Evolutionary conservation across 2,888 invertebrate species (phyloP), one percentile per base, ranked within the genome.

Genomic region (Octodonta nipae): DNA sequence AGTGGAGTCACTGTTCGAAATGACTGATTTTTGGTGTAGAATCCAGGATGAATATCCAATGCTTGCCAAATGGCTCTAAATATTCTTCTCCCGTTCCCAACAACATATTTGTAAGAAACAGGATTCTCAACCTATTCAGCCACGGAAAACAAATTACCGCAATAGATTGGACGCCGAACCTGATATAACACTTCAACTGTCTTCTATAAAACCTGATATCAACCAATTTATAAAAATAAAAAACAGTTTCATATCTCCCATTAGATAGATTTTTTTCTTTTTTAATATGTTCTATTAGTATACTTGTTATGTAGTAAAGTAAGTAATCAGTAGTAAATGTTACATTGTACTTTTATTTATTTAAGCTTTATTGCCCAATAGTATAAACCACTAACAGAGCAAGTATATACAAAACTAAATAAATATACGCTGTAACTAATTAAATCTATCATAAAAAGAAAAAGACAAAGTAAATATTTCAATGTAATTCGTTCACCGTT

Each of bases 61-160:
- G 7, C 30, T 26, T 36, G 29, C 16, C 33, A 29, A 6, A 26
- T 16, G 26, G 35, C 35, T 26, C 5, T 31, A 27, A 31, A 31
- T 35, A 15, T 36, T 36, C 20, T 30, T 34, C 34, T 34, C 25
- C 30, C 34, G 34, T 34, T 34, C 29, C 24, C 30, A 22, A 30
- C 31, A 31, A 24, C 31, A 24, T 31, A 31, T 8, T 31, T 33
- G 33, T 33, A 14, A 5, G 28, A 33, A 34, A 34, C 22, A 24
- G 29, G 26, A 34, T 34, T 34, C 15, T 28, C 34, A 29, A 24
- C 25, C 4, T 34, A 34, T 29, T 28, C 29, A 34, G 28, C 34
- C 13, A 15, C 25, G 11, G n/a, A 34, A 29, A 24, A 34, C 29
- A 34, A 29, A 34, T 24, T 29, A 34, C 14, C 34, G 24, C 34